Conservation (phyloP, 2,888 invertebrate genomes). For the Campaea margaritaria region DNA sequence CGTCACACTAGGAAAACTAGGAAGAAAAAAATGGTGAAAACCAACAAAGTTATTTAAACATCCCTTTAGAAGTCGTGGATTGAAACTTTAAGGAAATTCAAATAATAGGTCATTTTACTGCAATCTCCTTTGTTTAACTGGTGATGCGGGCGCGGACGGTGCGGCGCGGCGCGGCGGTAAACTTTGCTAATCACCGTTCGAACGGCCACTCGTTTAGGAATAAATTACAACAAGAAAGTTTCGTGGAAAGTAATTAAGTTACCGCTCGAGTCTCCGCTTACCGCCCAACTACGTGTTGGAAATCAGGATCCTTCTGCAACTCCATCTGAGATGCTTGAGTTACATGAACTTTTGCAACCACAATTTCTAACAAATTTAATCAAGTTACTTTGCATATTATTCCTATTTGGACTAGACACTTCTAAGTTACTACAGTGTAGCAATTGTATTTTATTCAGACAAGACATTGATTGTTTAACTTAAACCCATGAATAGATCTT, state of each 20-base stretch:
- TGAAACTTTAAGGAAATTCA: slow-evolving; percentile 2
- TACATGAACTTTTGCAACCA: slow-evolving; percentile 2
- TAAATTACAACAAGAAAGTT: slow-evolving; percentile 68
- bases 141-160: slow-evolving; percentile 2
- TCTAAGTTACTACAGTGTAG: no score
- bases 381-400: background rate
- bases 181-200: slow-evolving; percentile 70
- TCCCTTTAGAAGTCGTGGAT: no score
- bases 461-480: background rate
- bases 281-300: slow-evolving; percentile 42
- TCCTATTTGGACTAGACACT: background rate
- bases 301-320: background rate
- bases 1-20: no score
- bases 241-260: slow-evolving; percentile 66
- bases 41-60: no score
- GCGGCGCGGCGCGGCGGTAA: slow-evolving; percentile 45
- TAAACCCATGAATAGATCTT: background rate
- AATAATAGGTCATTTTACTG: slow-evolving; percentile 1
- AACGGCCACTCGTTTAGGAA: slow-evolving; percentile 68
- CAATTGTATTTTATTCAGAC: no score
- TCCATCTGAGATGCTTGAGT: background rate
- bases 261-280: slow-evolving; percentile 37
- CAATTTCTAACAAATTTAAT: background rate
- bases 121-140: slow-evolving; percentile 23
- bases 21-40: no score